Evolutionary conservation across 2,888 invertebrate genomes (phyloP).

Genomic region (Diaphora mendica): DNA sequence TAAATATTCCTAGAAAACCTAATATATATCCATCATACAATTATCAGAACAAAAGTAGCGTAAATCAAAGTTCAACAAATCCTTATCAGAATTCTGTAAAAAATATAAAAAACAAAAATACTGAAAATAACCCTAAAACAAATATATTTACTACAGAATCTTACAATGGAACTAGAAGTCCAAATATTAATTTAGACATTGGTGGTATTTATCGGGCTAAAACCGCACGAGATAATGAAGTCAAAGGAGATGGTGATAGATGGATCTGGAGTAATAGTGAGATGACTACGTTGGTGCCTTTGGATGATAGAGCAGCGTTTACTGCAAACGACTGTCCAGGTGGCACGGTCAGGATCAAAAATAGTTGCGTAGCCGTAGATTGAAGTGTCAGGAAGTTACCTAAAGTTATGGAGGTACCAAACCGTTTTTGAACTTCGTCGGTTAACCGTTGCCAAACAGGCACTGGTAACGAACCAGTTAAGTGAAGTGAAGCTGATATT

Average conservation of each 20-base stretch:
- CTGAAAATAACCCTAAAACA: conserved; percentile 10
- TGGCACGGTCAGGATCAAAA: conserved; percentile 26
- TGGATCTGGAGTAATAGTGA: conserved; percentile 44
- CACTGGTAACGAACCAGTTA: neutral
- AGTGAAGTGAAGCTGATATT: neutral
- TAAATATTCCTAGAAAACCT: neutral
- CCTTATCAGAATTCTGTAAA: conserved; percentile 10
- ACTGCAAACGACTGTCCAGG: conserved; percentile 27
- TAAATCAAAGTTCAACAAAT: conserved; percentile 13
- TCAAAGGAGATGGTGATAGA: conserved; percentile 24
- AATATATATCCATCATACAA: neutral
- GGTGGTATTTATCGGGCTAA: conserved; percentile 10
- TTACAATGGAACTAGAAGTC: neutral
- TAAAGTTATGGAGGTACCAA: neutral
- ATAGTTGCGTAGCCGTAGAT: conserved; percentile 14
- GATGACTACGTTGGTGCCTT: conserved; percentile 9
- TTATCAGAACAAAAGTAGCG: neutral
- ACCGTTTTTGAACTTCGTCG: neutral
- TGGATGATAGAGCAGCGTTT: conserved; percentile 43
- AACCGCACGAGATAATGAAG: conserved; percentile 30
- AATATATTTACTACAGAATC: conserved; percentile 7
- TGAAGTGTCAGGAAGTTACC: neutral
- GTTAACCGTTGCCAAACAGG: neutral
- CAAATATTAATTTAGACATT: neutral
- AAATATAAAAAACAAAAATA: conserved; percentile 5